A percentile compares a stretch with the other conserved stretches of the same genome.
Evolutionary conservation across 2,797 vertebrate genomes (phyloP).

Genomic region (Notolabrus celidotus): DNA sequence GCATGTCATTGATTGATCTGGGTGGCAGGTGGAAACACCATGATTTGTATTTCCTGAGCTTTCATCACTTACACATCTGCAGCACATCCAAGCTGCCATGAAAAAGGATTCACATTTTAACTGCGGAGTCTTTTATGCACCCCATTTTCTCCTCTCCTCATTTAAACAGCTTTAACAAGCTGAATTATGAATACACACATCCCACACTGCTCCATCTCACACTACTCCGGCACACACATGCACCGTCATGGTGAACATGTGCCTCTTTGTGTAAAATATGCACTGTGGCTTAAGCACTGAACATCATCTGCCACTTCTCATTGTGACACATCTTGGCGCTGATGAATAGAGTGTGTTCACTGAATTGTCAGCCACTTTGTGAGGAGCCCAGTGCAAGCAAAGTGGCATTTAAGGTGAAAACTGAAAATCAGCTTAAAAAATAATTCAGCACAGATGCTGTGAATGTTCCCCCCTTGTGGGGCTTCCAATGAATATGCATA

Average conservation of each 20-base stretch:
- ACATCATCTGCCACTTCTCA: slow-evolving; percentile 27
- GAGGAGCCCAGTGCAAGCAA: slow-evolving; percentile 17
- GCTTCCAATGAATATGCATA: slow-evolving; percentile 49
- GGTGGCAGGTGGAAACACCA: slow-evolving; percentile 37
- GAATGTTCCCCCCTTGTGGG: slow-evolving; percentile 47
- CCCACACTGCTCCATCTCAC: slow-evolving; percentile 36
- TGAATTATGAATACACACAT: slow-evolving; percentile 62
- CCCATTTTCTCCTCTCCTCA: slow-evolving; percentile 46
- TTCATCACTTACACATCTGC: slow-evolving; percentile 54
- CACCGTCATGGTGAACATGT: background rate
- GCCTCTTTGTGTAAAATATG: slow-evolving; percentile 22
- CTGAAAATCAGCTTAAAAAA: slow-evolving; percentile 33
- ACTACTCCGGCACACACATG: background rate
- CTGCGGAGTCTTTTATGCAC: slow-evolving; percentile 58
- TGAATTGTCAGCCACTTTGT: slow-evolving; percentile 6
- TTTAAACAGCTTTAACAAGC: slow-evolving; percentile 65
- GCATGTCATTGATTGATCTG: slow-evolving; percentile 38
- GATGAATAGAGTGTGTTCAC: slow-evolving; percentile 31
- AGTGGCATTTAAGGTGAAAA: slow-evolving; percentile 43
- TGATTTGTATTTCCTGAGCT: slow-evolving; percentile 23
- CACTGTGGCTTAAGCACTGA: slow-evolving; percentile 15
- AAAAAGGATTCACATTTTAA: slow-evolving; percentile 64
- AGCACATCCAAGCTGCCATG: slow-evolving; percentile 65
- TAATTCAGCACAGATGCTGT: slow-evolving; percentile 18
- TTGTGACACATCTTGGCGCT: slow-evolving; percentile 24